A percentile compares a stretch with the other conserved stretches of the same genome.
phyloP scores from a whole-genome alignment of 2,113 vertebrate species.

The Melanocharis versteri region DNA sequence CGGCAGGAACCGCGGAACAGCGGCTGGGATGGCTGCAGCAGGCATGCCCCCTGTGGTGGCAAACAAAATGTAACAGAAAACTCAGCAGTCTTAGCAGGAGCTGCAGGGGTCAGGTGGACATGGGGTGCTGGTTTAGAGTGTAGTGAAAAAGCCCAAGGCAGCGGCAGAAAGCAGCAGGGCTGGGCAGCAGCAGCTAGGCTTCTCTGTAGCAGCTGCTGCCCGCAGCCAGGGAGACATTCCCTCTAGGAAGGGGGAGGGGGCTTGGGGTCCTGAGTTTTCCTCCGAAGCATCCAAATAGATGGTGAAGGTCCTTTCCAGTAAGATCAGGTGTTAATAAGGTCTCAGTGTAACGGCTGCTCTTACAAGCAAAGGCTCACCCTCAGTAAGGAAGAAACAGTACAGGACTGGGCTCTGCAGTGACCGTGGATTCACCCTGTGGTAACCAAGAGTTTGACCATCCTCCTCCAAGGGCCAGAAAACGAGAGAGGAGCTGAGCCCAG shows the following conservation, averaged over 20 bases:
- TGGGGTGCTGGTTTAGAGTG: not conserved
- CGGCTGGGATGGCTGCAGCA: not conserved
- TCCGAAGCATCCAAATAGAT: not conserved
- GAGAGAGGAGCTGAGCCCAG: not conserved
- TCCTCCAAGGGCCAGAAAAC: not conserved
- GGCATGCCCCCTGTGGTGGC: rapidly evolving
- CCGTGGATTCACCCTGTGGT: too few species aligned
- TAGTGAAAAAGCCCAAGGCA: rapidly evolving
- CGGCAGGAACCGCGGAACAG: rapidly evolving
- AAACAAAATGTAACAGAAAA: not conserved
- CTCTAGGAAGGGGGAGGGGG: too few species aligned
- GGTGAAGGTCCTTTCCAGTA: not conserved
- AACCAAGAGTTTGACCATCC: not conserved
- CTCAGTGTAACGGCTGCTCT: not conserved
- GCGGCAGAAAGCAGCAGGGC: too few species aligned
- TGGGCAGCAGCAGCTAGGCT: not conserved
- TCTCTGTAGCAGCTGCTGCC: not conserved
- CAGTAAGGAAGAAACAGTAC: not conserved
- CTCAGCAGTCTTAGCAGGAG: not conserved
- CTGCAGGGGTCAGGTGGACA: rapidly evolving
- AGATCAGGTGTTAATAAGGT: not conserved
- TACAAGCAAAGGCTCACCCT: not conserved
- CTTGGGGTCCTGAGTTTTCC: not conserved
- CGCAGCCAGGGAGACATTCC: not conserved
- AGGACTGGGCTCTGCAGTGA: rapidly evolving